A percentile compares a stretch with the other conserved stretches of the same genome.
These are phyloP conservation scores for Danaus chrysippus DNA, from an alignment of 2,888 invertebrate genomes.

Conservation along the genomic window DNA sequence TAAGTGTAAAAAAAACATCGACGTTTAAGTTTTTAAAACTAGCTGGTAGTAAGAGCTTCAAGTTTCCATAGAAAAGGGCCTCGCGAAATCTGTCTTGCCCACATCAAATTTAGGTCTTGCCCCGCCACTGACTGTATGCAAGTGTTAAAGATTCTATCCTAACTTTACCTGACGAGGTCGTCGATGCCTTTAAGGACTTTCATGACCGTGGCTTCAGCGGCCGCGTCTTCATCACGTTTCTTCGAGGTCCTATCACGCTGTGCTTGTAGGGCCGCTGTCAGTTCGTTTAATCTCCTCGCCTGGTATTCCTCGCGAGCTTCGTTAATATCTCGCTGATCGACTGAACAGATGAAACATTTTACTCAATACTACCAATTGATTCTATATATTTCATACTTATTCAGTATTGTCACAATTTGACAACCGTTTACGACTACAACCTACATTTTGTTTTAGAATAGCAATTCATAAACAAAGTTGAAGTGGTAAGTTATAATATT, in stretches of 20 bases:
- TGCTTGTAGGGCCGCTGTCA: constrained; percentile 38
- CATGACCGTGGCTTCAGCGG: constrained; percentile 45
- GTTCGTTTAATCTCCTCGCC: constrained; percentile 44
- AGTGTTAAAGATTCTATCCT: background rate
- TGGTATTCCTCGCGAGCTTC: constrained; percentile 57
- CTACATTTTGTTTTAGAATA: no score
- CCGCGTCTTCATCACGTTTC: constrained; percentile 42
- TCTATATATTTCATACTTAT: no score
- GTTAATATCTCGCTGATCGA: constrained; percentile 66
- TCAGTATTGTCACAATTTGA: no score
- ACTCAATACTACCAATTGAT: no score
- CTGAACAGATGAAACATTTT: constrained; percentile 34
- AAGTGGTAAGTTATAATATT: background rate
- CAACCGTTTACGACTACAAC: no score
- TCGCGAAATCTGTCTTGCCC: no score
- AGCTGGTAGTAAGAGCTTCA: no score
- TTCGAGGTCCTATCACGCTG: constrained; percentile 39
- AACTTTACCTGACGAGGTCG: constrained; percentile 52
- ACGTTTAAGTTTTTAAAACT: no score
- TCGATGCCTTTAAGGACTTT: constrained; percentile 61
- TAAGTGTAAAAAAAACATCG: no score
- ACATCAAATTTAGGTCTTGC: no score
- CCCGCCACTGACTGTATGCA: no score
- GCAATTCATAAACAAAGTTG: background rate
- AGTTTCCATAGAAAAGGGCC: no score